These are phyloP conservation scores for Orestias chungarensis DNA, from an alignment of 2,797 vertebrate genomes.

Conservation along the genomic window DNA sequence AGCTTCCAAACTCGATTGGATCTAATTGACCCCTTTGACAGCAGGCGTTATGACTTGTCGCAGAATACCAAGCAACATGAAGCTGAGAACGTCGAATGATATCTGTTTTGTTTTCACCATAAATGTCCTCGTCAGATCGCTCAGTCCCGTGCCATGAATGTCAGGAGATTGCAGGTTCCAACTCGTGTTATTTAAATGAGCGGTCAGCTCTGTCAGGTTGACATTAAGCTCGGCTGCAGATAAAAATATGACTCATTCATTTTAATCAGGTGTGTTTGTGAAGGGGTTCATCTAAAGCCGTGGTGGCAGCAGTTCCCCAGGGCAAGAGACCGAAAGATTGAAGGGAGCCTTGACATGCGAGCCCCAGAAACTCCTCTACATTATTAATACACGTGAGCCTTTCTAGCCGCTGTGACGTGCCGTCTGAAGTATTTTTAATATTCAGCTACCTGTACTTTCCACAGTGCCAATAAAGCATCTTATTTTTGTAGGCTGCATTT, in stretches of 20 bases:
- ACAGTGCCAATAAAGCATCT: background rate
- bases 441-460: background rate
- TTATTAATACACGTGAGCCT: background rate
- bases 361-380: background rate
- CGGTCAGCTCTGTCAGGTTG: background rate
- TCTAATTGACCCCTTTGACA: slow-evolving; percentile 1
- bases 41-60: background rate
- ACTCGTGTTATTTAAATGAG: background rate
- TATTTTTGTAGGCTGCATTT: background rate
- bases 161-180: background rate
- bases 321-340: background rate
- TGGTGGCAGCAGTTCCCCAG: background rate
- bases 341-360: background rate
- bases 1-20: slow-evolving; percentile 1
- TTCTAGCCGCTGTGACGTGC: too few species aligned
- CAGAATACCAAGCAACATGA: background rate
- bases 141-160: slow-evolving; percentile 5
- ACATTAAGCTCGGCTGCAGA: background rate
- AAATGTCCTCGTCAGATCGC: background rate
- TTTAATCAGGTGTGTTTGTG: slow-evolving; percentile 11
- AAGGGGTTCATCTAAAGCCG: background rate
- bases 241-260: background rate
- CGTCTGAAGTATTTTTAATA: background rate
- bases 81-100: background rate
- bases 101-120: background rate